Evolutionary conservation across 2,797 vertebrate species (phyloP).

Genomic region (Acipenser oxyrinchus): DNA sequence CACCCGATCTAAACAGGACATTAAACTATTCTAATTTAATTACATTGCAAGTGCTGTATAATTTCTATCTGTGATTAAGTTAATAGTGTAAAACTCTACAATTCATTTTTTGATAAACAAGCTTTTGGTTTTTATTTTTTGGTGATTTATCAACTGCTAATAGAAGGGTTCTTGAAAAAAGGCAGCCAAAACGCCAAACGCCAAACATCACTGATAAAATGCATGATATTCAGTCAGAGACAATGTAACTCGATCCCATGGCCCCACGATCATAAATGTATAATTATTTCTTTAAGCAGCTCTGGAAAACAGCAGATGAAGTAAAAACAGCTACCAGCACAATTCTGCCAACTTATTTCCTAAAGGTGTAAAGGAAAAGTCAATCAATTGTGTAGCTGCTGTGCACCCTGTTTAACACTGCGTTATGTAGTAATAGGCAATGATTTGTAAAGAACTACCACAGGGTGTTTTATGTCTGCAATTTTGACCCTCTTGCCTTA

Average conservation of each 20-base stretch:
- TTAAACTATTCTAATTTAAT: too few species aligned
- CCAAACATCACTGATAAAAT: conserved; percentile 29
- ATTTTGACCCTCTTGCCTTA: conserved; percentile 28
- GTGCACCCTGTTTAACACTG: conserved; percentile 7
- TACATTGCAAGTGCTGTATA: too few species aligned
- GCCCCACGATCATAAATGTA: conserved; percentile 15
- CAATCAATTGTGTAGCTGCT: conserved; percentile 16
- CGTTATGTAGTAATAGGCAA: conserved; percentile 21
- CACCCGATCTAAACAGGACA: too few species aligned
- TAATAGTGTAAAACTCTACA: too few species aligned
- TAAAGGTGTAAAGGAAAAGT: conserved; percentile 8
- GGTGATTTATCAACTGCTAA: conserved; percentile 12
- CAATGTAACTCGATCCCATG: conserved; percentile 33
- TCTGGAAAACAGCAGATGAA: conserved; percentile 12
- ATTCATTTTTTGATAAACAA: conserved; percentile 23
- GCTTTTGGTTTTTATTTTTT: conserved; percentile 20
- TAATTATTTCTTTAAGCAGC: conserved; percentile 10
- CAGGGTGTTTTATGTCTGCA: conserved; percentile 31
- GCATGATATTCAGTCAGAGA: conserved; percentile 35
- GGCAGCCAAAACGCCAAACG: conserved; percentile 33
- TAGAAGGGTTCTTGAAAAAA: conserved; percentile 27
- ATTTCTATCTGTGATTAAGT: too few species aligned
- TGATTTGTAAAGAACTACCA: conserved; percentile 41
- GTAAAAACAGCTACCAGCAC: conserved; percentile 14
- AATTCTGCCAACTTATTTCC: conserved; percentile 10